A percentile compares a stretch with the other conserved stretches of the same genome.
Evolutionary conservation across 2,888 invertebrate genomes (phyloP).

Genomic region (Mythimna impura): DNA sequence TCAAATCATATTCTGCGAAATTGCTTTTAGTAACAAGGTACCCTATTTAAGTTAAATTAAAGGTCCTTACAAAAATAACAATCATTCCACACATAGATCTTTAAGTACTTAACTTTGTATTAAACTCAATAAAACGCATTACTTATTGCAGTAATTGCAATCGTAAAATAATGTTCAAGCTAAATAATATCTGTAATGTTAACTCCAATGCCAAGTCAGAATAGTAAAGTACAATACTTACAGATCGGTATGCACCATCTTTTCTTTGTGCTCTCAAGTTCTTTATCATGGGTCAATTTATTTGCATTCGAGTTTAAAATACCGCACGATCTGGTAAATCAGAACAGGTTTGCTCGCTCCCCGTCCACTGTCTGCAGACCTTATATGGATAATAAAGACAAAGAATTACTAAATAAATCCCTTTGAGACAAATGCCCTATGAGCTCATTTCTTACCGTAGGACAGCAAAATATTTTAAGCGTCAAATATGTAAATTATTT

Average conservation of each 20-base stretch:
- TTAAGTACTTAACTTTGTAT: not conserved
- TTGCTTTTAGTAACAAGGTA: not conserved
- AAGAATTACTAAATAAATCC: slow-evolving; percentile 68
- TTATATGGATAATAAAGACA: slow-evolving; percentile 75
- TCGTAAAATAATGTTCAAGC: slow-evolving; percentile 35
- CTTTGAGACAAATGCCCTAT: slow-evolving; percentile 41
- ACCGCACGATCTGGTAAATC: slow-evolving; percentile 88
- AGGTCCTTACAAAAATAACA: slow-evolving; percentile 14
- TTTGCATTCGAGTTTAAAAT: slow-evolving; percentile 87
- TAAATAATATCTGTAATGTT: slow-evolving; percentile 38
- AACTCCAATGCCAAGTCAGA: slow-evolving; percentile 45
- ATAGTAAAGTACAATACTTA: slow-evolving; percentile 52
- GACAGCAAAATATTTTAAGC: not conserved
- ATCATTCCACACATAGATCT: not conserved
- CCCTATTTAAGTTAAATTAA: slow-evolving; percentile 10
- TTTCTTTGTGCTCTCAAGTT: slow-evolving; percentile 83
- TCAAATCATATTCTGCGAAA: slow-evolving; percentile 5
- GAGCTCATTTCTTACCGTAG: slow-evolving; percentile 24
- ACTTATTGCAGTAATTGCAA: slow-evolving; percentile 25
- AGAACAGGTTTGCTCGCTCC: slow-evolving; percentile 85
- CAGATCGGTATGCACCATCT: slow-evolving; percentile 62
- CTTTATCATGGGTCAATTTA: slow-evolving; percentile 84
- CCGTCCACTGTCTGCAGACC: slow-evolving; percentile 72
- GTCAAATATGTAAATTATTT: not conserved
- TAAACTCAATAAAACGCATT: slow-evolving; percentile 37